phyloP scores from a whole-genome alignment of 2,113 vertebrate genomes.

The Indri indri region DNA sequence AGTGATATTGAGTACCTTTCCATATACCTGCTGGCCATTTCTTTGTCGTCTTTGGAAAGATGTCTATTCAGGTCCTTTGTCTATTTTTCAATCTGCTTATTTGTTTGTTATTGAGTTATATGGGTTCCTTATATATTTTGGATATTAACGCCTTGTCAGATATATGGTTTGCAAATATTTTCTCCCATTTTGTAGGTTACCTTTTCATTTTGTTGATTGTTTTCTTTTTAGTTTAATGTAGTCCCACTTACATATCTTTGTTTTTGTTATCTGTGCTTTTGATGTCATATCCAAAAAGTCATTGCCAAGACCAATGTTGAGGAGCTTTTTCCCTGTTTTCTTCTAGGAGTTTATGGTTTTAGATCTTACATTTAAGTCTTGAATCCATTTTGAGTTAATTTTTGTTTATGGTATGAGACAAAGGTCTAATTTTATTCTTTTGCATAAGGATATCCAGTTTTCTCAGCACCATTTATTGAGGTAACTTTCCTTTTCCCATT shows the following conservation, averaged over 20 bases:
- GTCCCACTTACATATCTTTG: not conserved
- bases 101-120: not conserved
- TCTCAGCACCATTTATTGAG: not conserved
- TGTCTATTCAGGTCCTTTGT: not conserved
- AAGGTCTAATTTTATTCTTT: not conserved
- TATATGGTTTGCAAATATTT: not conserved
- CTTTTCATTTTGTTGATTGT: not conserved
- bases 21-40: not conserved
- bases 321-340: not conserved
- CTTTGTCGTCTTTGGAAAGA: not conserved
- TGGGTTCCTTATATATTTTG: not conserved
- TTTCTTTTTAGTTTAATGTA: not conserved
- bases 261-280: not conserved
- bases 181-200: not conserved
- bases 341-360: not conserved
- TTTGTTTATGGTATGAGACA: not conserved
- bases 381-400: not conserved
- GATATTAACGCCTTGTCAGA: not conserved
- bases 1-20: not conserved
- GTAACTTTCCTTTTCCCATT: not conserved
- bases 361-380: not conserved
- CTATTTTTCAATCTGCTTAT: not conserved
- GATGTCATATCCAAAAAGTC: not conserved
- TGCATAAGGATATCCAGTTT: not conserved
- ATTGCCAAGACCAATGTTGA: not conserved